phyloP scores from a whole-genome alignment of 2,888 invertebrate species.

The Cephus pulcher region DNA sequence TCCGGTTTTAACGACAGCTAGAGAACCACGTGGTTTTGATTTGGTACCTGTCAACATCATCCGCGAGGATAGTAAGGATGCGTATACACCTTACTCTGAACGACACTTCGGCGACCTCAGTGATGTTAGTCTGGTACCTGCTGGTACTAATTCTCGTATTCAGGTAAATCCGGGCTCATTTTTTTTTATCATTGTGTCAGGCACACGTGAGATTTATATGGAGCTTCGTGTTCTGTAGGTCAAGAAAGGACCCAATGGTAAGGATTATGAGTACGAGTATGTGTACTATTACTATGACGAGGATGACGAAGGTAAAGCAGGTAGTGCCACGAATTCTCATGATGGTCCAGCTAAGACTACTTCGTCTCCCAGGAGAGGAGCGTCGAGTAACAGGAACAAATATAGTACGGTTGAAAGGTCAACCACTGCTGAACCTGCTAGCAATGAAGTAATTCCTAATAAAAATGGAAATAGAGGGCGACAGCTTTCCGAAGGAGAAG shows the following conservation, averaged over 20 bases:
- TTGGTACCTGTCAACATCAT: slow-evolving; percentile 64
- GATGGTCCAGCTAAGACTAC: slow-evolving; percentile 72
- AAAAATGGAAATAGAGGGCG: slow-evolving; percentile 70
- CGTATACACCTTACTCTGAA: slow-evolving; percentile 48
- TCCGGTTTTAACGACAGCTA: slow-evolving; percentile 59
- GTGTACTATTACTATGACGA: slow-evolving; percentile 92
- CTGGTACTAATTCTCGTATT: slow-evolving; percentile 60
- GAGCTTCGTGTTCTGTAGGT: slow-evolving; percentile 77
- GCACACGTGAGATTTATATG: slow-evolving; percentile 11
- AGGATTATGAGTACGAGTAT: slow-evolving; percentile 92
- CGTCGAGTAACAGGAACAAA: slow-evolving; percentile 70
- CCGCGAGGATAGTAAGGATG: slow-evolving; percentile 55
- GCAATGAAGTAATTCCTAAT: slow-evolving; percentile 75
- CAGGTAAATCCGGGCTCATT: slow-evolving; percentile 42
- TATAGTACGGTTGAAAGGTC: slow-evolving; percentile 71
- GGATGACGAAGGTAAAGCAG: slow-evolving; percentile 71
- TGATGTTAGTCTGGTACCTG: slow-evolving; percentile 61
- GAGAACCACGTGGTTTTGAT: slow-evolving; percentile 53
- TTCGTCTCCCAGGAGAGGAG: slow-evolving; percentile 34
- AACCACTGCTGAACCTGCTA: slow-evolving; percentile 71
- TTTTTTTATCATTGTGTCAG: background rate
- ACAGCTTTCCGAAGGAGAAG: slow-evolving; percentile 62
- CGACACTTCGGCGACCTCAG: slow-evolving; percentile 58
- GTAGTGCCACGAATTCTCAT: slow-evolving; percentile 68
- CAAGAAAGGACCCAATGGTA: slow-evolving; percentile 89